Evolutionary conservation across 2,797 vertebrate genomes (phyloP).

Genomic region (Pelochelys cantorii): DNA sequence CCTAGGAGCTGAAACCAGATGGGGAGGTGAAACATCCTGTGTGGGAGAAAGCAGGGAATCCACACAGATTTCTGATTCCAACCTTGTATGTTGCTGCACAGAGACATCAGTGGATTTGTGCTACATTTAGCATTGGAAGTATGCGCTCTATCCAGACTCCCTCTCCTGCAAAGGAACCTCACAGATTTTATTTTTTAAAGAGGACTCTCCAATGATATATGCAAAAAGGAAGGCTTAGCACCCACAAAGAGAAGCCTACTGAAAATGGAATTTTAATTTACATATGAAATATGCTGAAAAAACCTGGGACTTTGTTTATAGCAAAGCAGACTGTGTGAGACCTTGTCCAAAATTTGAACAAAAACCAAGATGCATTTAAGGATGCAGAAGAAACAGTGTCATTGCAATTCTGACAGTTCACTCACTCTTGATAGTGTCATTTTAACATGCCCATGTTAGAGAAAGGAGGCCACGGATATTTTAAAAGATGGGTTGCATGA

Average conservation of each 20-base stretch:
- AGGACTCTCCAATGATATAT: background rate
- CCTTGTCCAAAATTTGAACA: background rate
- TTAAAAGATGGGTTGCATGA: slow-evolving; percentile 26
- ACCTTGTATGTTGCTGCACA: background rate
- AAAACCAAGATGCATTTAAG: background rate
- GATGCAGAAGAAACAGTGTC: background rate
- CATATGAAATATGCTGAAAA: background rate
- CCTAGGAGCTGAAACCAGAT: background rate
- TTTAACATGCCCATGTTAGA: slow-evolving; percentile 27
- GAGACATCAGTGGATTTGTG: background rate
- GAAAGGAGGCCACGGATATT: slow-evolving; percentile 33
- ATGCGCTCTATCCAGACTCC: accelerated
- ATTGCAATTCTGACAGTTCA: slow-evolving; percentile 43
- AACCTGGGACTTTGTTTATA: background rate
- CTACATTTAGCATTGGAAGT: background rate
- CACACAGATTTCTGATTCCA: background rate
- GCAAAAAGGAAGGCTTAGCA: background rate
- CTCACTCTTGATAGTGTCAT: slow-evolving; percentile 41
- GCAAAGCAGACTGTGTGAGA: background rate
- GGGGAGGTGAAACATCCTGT: background rate
- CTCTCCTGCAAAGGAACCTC: background rate
- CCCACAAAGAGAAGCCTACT: background rate
- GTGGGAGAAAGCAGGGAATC: background rate
- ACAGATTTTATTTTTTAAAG: background rate
- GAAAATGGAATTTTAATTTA: background rate